Evolutionary conservation across 2,797 vertebrate genomes (phyloP), one percentile per base, ranked within the genome.

Genomic region (Sitta carolinensis): DNA sequence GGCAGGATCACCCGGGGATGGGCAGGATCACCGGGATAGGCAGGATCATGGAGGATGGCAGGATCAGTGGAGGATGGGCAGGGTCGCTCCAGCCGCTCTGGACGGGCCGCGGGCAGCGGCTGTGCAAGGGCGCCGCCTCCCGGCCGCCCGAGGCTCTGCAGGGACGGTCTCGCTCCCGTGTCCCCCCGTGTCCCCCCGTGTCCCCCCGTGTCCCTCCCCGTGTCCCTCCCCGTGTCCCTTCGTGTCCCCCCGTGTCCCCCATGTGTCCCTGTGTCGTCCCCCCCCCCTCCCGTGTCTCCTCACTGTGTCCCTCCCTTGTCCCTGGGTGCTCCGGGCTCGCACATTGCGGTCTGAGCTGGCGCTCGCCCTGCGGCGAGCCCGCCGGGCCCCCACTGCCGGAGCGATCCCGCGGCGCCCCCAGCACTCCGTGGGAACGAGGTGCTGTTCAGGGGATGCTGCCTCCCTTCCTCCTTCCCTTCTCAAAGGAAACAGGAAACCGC

Each of bases 61-160:
- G 25, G 8, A 1, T 1, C 18, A 0, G 0, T 5, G 9, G 0
- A 17, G 11, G 25, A 8, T 7, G 47, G 5, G 1, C 50, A 25
- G 67, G 29, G 3, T 2, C 4, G 16, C 57, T 43, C 38, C 16
- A 45, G 30, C 62, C 21, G 21, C 61, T 69, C 38, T 1, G 47
- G 22, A 42, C 59, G 34, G 45, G 20, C 30, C 36, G 69, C 16
- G 54, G 82, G 57, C 79, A 81, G 93, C 32, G 16, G 43, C 89
- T 90, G 93, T 77, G 87, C 87, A 69, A 68, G 73, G 64, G 38
- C 89, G 84, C 27, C 93, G 12, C 89, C 95, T 17, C 3, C 51
- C 72, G 95, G 67, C 50, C 59, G 16, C 10, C 40, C 11, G n/a
- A 21, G 48, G 62, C 27, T 13, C 75, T 7, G 84, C 92, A 90